A percentile compares a stretch with the other conserved stretches of the same genome.
Evolutionary conservation across 2,797 vertebrate genomes (phyloP).

Genomic region (Chelonia mydas): DNA sequence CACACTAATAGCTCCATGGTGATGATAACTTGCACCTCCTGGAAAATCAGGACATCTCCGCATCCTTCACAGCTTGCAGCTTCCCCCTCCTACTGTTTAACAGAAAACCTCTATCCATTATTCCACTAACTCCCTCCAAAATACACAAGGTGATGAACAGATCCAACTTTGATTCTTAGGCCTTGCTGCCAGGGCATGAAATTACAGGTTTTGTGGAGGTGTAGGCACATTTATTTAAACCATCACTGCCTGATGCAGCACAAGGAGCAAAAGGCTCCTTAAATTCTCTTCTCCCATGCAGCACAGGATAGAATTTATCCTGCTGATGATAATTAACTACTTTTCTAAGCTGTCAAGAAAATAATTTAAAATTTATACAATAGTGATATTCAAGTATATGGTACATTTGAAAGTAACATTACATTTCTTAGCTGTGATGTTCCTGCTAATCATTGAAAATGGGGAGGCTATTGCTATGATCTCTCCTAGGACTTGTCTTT

Average conservation of each 20-base stretch:
- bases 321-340: constrained; percentile 2
- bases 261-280: neutral
- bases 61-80: neutral
- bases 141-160: neutral
- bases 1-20: neutral
- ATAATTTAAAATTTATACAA: neutral
- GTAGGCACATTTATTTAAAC: neutral
- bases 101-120: neutral
- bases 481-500: neutral
- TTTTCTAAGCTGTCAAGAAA: constrained; percentile 24
- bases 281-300: neutral
- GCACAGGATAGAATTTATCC: neutral
- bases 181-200: constrained; percentile 6
- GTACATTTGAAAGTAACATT: neutral
- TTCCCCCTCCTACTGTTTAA: constrained; percentile 16
- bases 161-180: neutral
- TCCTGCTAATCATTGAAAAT: neutral
- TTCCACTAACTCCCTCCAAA: neutral
- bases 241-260: neutral
- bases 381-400: neutral
- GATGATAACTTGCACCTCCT: neutral
- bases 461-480: rapidly evolving
- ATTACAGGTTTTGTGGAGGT: neutral
- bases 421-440: neutral
- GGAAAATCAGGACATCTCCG: neutral